These are phyloP conservation scores for Actinemys pallida DNA, from an alignment of 2,113 vertebrate species.

Conservation along the genomic window DNA sequence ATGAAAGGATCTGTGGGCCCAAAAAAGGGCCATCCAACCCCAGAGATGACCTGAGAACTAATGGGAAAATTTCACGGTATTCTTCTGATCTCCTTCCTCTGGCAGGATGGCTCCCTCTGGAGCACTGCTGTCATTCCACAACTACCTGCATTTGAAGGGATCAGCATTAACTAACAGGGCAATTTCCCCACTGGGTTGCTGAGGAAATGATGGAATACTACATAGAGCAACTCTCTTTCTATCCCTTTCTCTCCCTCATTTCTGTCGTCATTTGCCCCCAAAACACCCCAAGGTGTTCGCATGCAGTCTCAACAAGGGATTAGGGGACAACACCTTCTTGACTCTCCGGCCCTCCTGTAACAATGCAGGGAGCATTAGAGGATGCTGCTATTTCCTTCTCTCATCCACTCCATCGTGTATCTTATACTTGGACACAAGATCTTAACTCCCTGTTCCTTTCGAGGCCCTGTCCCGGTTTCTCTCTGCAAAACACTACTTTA, in stretches of 20 bases:
- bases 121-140: fast-evolving
- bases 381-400: neutral
- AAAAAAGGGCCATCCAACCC: neutral
- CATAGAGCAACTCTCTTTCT: neutral
- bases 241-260: neutral
- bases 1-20: neutral
- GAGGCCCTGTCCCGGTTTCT: fast-evolving
- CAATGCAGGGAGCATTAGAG: neutral
- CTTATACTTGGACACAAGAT: fast-evolving
- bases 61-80: neutral
- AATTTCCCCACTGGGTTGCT: neutral
- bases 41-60: neutral
- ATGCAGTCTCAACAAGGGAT: neutral
- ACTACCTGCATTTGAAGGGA: fast-evolving
- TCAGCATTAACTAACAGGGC: fast-evolving
- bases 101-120: neutral
- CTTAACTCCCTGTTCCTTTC: neutral
- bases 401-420: fast-evolving
- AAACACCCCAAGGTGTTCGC: neutral
- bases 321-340: neutral
- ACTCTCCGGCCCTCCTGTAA: neutral
- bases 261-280: too few species aligned
- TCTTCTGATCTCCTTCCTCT: fast-evolving
- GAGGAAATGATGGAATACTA: neutral
- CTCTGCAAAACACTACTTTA: neutral